These are phyloP conservation scores for Salvelinus fontinalis DNA, from an alignment of 2,113 vertebrate genomes.

Conservation along the genomic window DNA sequence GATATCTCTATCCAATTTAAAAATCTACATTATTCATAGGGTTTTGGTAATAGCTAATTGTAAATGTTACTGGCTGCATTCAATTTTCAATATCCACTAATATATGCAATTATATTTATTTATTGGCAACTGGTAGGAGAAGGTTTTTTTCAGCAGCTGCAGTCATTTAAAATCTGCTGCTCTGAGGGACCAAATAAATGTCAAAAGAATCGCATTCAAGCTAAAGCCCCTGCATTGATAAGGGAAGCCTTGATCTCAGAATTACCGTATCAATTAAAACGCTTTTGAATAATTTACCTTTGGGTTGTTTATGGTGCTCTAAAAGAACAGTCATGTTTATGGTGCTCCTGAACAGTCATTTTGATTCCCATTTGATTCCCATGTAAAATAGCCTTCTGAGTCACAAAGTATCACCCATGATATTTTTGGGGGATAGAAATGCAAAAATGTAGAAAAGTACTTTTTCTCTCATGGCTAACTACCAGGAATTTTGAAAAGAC, in stretches of 20 bases:
- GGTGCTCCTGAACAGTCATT: conserved; percentile 31
- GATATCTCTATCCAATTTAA: not conserved
- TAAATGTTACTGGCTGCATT: not conserved
- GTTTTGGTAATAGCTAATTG: not conserved
- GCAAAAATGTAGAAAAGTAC: no score
- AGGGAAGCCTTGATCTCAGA: conserved; percentile 60
- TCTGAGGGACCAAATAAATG: conserved; percentile 59
- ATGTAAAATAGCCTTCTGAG: no score
- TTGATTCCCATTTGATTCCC: no score
- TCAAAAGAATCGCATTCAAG: conserved; percentile 58
- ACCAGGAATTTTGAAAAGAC: no score
- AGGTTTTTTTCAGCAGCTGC: conserved; percentile 17
- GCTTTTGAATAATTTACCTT: conserved; percentile 67
- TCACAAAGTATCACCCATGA: no score
- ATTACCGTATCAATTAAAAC: conserved; percentile 72
- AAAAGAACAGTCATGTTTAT: conserved; percentile 51
- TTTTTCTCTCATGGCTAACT: no score
- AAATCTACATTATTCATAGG: not conserved
- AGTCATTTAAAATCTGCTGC: conserved; percentile 50
- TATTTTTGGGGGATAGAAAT: no score
- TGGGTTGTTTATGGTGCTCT: conserved; percentile 68
- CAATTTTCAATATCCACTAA: conserved; percentile 15
- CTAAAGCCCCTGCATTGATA: conserved; percentile 64
- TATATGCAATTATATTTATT: conserved; percentile 41
- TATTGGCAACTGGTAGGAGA: conserved; percentile 31